Evolutionary conservation across 2,113 vertebrate species (phyloP).

Genomic region (Nerophis lumbriciformis): DNA sequence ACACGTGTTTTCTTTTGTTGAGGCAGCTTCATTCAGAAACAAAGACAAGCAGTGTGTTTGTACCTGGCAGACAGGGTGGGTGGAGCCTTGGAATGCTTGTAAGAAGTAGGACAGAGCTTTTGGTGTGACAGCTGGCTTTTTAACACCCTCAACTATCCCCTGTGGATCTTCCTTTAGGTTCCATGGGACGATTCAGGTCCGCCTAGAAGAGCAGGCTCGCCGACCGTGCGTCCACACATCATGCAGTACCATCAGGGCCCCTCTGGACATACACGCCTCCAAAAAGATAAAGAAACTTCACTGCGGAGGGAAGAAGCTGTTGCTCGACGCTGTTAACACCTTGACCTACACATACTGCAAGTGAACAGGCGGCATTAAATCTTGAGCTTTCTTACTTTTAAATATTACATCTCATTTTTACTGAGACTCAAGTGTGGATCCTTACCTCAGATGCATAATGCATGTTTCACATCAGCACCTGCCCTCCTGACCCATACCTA

Average conservation of each 20-base stretch:
- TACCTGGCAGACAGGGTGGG: conserved; percentile 22
- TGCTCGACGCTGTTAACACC: conserved; percentile 85
- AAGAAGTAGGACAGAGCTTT: conserved; percentile 43
- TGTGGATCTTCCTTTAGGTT: conserved; percentile 87
- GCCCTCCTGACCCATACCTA: conserved; percentile 33
- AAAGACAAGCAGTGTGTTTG: conserved; percentile 15
- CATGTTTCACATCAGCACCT: conserved; percentile 57
- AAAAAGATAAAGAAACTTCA: conserved; percentile 95
- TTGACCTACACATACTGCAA: conserved; percentile 33
- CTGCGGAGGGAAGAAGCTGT: conserved; percentile 92
- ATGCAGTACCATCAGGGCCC: conserved; percentile 83
- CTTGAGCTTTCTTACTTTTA: conserved; percentile 25
- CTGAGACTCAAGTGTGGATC: background rate
- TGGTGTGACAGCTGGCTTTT: conserved; percentile 49
- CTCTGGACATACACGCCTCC: conserved; percentile 80
- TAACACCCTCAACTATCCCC: conserved; percentile 76
- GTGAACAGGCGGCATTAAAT: conserved; percentile 66
- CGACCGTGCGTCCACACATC: conserved; percentile 79
- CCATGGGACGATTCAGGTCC: conserved; percentile 87
- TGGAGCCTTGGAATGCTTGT: conserved; percentile 2
- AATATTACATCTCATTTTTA: conserved; percentile 38
- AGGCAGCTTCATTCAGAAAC: conserved; percentile 28
- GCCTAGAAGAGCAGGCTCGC: conserved; percentile 84
- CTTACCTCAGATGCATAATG: conserved; percentile 33
- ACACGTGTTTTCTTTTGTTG: conserved; percentile 20